Base-by-base conservation (phyloP, 1,140 invertebrate species). In the Ips nitidus region DNA sequence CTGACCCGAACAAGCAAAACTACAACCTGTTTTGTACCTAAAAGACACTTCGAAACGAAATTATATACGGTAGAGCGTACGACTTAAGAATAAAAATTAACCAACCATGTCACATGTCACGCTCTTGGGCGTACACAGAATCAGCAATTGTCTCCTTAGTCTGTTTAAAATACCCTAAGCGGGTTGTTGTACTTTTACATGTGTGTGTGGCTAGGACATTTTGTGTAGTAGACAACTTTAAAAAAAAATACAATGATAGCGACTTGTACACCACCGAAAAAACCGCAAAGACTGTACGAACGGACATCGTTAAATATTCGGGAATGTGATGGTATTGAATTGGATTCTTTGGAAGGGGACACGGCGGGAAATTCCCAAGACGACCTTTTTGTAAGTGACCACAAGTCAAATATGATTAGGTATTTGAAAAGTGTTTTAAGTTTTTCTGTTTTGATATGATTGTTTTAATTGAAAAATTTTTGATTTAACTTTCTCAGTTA, bases 71-170 rank as follows among this genome's bases (percentile, higher is more conserved):
- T 64, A 62, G 62, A 65, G 43, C 64, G 56, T 71, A 75, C 75
- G 74, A 70, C 74, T 74, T 65, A 66, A 74, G 75, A 76, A 77
- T 75, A 73, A 73, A 71, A 77, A 72, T 74, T 77, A 78, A 65
- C 78, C 69, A 77, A 76, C 69, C 78, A 76, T 78, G 72, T 70
- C 68, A 63, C 68, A 75, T 79, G 78, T 79, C 78, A 79, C 77
- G 78, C 77, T 76, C 66, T 75, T 74, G 72, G 74, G 74, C 73
- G 73, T 72, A 75, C 71, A 73, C 76, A 74, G 75, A 78, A 78
- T 78, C 77, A 75, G 36, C 75, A 75, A 78, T 76, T 76, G 62
- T 60, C 57, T 70, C 47, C 68, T 70, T 52, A 64, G 60, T 64
- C 59, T 53, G 61, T 71, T 64, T 43, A 52, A 71, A 65, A 66